Conservation (phyloP, 64 coral and sea anemone genomes). For the Montipora efflorescens region DNA sequence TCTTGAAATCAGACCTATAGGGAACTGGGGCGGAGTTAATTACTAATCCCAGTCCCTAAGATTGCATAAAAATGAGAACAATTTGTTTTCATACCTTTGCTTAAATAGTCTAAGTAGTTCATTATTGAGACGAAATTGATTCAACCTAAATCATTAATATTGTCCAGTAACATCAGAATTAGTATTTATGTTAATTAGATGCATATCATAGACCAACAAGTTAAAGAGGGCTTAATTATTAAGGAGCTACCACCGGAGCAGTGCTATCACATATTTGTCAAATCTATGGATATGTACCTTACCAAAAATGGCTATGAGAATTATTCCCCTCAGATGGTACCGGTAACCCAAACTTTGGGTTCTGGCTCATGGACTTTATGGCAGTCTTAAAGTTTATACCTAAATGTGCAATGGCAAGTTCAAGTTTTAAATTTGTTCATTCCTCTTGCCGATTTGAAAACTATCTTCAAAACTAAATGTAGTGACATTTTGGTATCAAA, state of each 20-base stretch:
- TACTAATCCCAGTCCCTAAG: background rate
- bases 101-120: background rate
- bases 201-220: background rate
- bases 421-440: no score
- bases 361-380: background rate
- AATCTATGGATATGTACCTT: background rate
- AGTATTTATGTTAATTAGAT: background rate
- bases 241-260: background rate
- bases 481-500: no score
- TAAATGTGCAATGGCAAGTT: no score
- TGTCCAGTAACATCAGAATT: constrained; percentile 8
- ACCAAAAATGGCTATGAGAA: background rate
- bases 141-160: background rate
- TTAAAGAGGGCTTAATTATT: constrained; percentile 5
- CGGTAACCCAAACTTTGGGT: background rate
- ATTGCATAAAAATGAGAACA: background rate
- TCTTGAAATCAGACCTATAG: background rate
- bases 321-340: background rate
- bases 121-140: background rate
- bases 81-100: background rate
- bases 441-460: no score
- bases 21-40: constrained; percentile 4
- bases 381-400: no score
- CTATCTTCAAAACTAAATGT: no score
- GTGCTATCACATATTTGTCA: background rate